phyloP scores from a whole-genome alignment of 2,113 vertebrate species.

The Rhinogobius similis region DNA sequence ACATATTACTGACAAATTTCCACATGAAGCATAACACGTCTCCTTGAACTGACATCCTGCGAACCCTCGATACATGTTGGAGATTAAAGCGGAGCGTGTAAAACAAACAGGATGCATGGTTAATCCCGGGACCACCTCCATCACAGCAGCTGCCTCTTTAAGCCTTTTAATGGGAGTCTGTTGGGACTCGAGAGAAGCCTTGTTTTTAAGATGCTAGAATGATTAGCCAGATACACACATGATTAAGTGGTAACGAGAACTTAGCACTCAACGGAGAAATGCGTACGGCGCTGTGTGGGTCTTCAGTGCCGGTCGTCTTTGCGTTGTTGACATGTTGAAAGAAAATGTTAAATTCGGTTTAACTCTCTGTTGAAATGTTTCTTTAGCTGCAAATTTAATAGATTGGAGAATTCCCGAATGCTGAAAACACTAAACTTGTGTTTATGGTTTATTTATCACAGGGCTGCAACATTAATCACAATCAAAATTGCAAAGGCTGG shows the following conservation, averaged over 20 bases:
- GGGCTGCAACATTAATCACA: too few species aligned
- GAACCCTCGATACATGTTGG: not conserved
- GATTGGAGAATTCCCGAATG: too few species aligned
- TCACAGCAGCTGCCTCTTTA: slow-evolving; percentile 1
- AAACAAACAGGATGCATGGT: not conserved
- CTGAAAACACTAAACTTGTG: too few species aligned
- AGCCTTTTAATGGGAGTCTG: slow-evolving; percentile 9
- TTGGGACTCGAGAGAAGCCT: not conserved
- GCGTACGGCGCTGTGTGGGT: not conserved
- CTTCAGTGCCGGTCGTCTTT: not conserved
- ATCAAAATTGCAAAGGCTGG: too few species aligned
- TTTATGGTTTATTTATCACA: too few species aligned
- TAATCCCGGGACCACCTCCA: slow-evolving; percentile 2
- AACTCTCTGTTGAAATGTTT: too few species aligned
- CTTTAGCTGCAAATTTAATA: too few species aligned
- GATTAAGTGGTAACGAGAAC: slow-evolving; percentile 7
- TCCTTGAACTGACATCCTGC: not conserved
- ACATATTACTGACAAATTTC: not conserved
- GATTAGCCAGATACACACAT: slow-evolving; percentile 1
- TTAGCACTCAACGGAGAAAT: slow-evolving; percentile 1
- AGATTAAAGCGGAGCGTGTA: not conserved
- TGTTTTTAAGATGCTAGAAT: slow-evolving; percentile 7
- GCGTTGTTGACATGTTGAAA: not conserved
- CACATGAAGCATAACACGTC: not conserved
- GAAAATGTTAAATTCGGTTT: too few species aligned